Evolutionary conservation across 2,113 vertebrate species (phyloP), one percentile per base, ranked within the genome.

Genomic region (Malurus alboscapulatus): DNA sequence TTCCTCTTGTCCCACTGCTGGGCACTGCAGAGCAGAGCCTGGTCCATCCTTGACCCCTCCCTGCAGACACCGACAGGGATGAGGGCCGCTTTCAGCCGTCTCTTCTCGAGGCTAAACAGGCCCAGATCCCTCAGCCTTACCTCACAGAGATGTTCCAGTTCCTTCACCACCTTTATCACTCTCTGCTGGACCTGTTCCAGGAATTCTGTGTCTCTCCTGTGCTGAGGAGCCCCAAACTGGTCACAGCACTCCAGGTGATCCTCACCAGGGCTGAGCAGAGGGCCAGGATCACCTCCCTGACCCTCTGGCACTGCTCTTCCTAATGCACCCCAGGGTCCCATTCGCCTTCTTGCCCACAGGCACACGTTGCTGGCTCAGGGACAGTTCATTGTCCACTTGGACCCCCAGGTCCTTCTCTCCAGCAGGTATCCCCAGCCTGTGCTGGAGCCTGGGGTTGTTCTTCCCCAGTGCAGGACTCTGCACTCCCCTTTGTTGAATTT

Each of bases 161-260:
- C 45, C 36, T 69, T 7, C 65, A 42, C 29, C 36, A 29, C 19
- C 19, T 50, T 50, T 29, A 45, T 2, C 65, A 50, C 4, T 0
- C 30, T 42, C 54, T 1, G 0, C 24, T 42, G 29, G 4, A 29
- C 1, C 15, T 0, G 0, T 12, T 34, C 24, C 54, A 58, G 53
- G n/a, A 57, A 44, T 17, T 81, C 63, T 22, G 1, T 1, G 2
- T 59, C 44, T 17, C 7, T 58, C 18, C 42, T 57, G n/a, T 38
- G 1, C 63, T 47, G 4, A 48, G 0, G 27, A 40, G 17, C 34
- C 26, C 53, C 0, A 0, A 10, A 7, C 3, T 48, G 77, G 53
- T 14, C 63, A n/a, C 53, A 48, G 34, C 53, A 58, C 54, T 42
- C 22, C 78, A 58, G 44, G 29, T 50, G 78, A 59, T 42, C 29